Evolutionary conservation across 2,113 vertebrate genomes (phyloP), one percentile per base, ranked within the genome.

Genomic region (Labrus mixtus): DNA sequence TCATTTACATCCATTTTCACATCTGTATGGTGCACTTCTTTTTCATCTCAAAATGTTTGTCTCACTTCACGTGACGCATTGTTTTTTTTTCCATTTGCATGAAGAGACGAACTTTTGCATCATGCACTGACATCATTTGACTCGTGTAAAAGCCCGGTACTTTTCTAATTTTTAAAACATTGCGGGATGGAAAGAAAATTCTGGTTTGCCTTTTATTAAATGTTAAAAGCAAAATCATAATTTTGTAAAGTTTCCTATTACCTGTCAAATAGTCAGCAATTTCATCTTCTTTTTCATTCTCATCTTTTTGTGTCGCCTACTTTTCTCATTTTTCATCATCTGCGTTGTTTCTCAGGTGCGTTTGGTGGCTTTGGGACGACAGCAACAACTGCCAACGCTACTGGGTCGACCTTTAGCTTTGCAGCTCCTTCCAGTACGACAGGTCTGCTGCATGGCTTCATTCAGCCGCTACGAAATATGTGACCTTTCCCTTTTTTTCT

Each of bases 301-400:
- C 16, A 16, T 15, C 10, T n/a, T 68, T 58, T 29, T 68, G 6
- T 57, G 1, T 51, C 9, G 17, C 16, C 11, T n/a, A 12, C 43
- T 58, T 10, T 41, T 51, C 20, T 20, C 15, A 61, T 77, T 43
- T 72, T 1, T 70, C 25, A 43, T 67, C 10, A 57, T 86, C 63
- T 84, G 41, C 76, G 73, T 53, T 86, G 53, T 76, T 73, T 50
- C 59, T 66, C 83, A 98, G 98, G 97, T 79, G 87, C 95, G 0
- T 99, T 99, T 63, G 96, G 97, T 57, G 97, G 96, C 22, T 99
- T 99, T 77, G 98, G 98, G 43, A 90, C 96, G 5, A 92, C 96
- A 0, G 91, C 96, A 37, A 97, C 97, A 37, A 81, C 93, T 53
- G 94, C 95, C 2, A 82, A 93, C 5, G 86, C 92, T 0, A 64